Conservation (phyloP, 2,113 vertebrate genomes). For the Bujurquina vittata region DNA sequence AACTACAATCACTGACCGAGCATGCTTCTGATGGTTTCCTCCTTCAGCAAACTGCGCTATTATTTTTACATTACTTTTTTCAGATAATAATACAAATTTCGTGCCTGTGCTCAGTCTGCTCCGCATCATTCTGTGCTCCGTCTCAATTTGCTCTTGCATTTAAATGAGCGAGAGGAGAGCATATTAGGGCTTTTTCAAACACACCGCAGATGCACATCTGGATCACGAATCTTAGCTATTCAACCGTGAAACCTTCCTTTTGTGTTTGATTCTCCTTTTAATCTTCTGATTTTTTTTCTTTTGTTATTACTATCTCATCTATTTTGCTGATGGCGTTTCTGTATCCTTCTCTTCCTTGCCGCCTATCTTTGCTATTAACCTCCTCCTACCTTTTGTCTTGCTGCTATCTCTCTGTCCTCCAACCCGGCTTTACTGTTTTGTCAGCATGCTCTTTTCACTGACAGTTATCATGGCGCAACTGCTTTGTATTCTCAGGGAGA, state of each 20-base stretch:
- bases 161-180: background rate
- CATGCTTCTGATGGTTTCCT: constrained; percentile 40
- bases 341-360: background rate
- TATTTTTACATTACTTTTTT: constrained; percentile 25
- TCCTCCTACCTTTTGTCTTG: constrained; percentile 31
- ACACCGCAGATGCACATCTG: constrained; percentile 1
- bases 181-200: constrained; percentile 4
- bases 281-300: constrained; percentile 7
- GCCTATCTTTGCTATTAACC: constrained; percentile 44
- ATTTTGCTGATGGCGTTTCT: constrained; percentile 6
- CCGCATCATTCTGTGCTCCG: background rate
- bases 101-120: background rate
- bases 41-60: constrained; percentile 25
- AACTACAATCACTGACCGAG: constrained; percentile 40
- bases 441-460: constrained; percentile 56
- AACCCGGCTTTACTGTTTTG: constrained; percentile 51
- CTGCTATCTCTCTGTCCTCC: constrained; percentile 34
- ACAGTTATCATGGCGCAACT: constrained; percentile 45
- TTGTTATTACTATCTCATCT: background rate
- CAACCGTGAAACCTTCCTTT: background rate
- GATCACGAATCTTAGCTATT: background rate
- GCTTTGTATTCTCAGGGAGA: constrained; percentile 71
- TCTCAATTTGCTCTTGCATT: constrained; percentile 3
- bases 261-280: background rate
- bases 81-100: constrained; percentile 18